These are phyloP conservation scores for Charanyca ferruginea DNA, from an alignment of 2,888 invertebrate genomes.

Conservation along the genomic window DNA sequence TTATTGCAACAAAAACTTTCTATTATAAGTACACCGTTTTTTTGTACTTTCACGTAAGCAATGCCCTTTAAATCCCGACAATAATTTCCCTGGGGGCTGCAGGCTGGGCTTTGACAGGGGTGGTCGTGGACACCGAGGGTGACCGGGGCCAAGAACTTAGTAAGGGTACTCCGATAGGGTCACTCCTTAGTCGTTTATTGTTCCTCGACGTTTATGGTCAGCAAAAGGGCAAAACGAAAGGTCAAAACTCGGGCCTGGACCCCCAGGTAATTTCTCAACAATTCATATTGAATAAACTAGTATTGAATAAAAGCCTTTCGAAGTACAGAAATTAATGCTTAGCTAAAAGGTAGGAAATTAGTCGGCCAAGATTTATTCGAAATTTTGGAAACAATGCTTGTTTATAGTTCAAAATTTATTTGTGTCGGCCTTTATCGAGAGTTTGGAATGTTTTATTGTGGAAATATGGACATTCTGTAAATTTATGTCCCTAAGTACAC, in stretches of 20 bases:
- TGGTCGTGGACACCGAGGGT: slow-evolving; percentile 86
- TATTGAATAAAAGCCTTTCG: slow-evolving; percentile 73
- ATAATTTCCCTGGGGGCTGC: slow-evolving; percentile 90
- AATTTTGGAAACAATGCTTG: slow-evolving; percentile 71
- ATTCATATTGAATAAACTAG: too few relatives aligned
- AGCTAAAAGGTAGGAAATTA: slow-evolving; percentile 75
- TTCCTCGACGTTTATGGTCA: slow-evolving; percentile 90
- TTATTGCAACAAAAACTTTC: slow-evolving; percentile 78
- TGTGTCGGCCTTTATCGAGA: slow-evolving; percentile 66
- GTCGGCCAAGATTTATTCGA: slow-evolving; percentile 75
- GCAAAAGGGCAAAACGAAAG: slow-evolving; percentile 86
- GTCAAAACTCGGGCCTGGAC: slow-evolving; percentile 76
- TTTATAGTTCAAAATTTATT: slow-evolving; percentile 70
- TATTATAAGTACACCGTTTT: slow-evolving; percentile 86
- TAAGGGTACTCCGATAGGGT: slow-evolving; percentile 83
- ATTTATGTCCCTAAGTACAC: slow-evolving; percentile 49
- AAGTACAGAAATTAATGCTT: slow-evolving; percentile 68
- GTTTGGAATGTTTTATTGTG: slow-evolving; percentile 69
- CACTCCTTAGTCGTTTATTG: slow-evolving; percentile 87
- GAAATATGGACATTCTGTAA: slow-evolving; percentile 65
- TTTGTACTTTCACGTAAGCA: slow-evolving; percentile 87
- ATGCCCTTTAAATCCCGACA: slow-evolving; percentile 91
- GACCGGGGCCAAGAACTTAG: slow-evolving; percentile 83
- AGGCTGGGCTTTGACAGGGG: slow-evolving; percentile 89
- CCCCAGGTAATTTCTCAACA: slow-evolving; percentile 81